Percentiles rank a stretch among this genome's conserved stretches.
Conservation (phyloP, 2,797 vertebrate genomes). For the Sebastes iracundus region DNA sequence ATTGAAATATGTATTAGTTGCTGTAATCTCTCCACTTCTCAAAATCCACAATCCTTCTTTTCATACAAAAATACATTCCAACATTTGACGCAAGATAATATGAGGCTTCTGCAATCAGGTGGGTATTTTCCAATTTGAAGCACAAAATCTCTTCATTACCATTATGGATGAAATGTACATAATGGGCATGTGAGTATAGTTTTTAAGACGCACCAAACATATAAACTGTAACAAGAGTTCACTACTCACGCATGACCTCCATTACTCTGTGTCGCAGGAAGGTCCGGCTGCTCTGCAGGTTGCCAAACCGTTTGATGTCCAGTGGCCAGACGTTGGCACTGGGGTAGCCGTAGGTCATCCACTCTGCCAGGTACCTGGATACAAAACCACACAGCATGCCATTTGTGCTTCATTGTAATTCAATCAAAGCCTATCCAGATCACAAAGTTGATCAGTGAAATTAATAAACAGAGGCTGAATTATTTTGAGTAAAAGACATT, state of each 20-base stretch:
- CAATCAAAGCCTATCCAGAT: not conserved
- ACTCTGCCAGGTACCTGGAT: constrained; percentile 93
- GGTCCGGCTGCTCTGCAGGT: constrained; percentile 96
- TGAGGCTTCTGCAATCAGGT: no score
- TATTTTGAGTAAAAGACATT: not conserved
- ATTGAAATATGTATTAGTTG: not conserved
- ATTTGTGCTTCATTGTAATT: not conserved
- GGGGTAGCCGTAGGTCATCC: constrained; percentile 96
- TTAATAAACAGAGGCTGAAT: not conserved
- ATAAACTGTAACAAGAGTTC: not conserved
- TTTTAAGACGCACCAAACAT: not conserved
- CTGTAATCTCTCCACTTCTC: not conserved
- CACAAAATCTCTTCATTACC: not conserved
- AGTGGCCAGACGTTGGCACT: constrained; percentile 94
- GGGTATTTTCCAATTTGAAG: no score
- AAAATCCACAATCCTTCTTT: not conserved
- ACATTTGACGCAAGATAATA: no score
- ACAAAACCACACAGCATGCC: constrained; percentile 6
- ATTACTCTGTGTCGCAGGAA: constrained; percentile 97
- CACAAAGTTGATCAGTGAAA: not conserved
- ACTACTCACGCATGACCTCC: constrained; percentile 98
- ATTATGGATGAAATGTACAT: no score
- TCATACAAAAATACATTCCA: no score
- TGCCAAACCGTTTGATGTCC: constrained; percentile 95
- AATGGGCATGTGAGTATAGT: no score